A percentile compares a stretch with the other conserved stretches of the same genome.
Conservation (phyloP, 2,888 invertebrate genomes). For the Eustalomyia histrio region DNA sequence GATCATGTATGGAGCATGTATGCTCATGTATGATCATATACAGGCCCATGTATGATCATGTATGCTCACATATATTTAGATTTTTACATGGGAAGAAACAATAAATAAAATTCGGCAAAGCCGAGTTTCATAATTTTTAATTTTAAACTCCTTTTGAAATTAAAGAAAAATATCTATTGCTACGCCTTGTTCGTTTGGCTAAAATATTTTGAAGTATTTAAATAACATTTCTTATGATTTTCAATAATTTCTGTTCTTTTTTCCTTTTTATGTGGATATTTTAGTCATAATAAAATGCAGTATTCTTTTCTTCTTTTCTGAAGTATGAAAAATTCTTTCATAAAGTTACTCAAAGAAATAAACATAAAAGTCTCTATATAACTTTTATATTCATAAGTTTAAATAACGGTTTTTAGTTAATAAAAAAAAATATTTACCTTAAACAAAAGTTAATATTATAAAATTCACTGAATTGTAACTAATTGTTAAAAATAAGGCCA, state of each 20-base stretch:
- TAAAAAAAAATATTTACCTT: not conserved
- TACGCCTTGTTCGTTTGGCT: too few relatives aligned
- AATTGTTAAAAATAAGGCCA: constrained; percentile 43
- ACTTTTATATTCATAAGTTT: not conserved
- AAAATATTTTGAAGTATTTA: too few relatives aligned
- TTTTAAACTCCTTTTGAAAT: too few relatives aligned
- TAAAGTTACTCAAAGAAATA: not conserved
- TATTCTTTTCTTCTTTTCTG: constrained; percentile 12
- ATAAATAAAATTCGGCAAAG: too few relatives aligned
- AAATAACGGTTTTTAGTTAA: constrained; percentile 23
- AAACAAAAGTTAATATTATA: constrained; percentile 36
- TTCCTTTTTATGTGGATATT: not conserved
- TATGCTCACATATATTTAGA: too few relatives aligned
- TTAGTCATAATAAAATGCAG: constrained; percentile 21
- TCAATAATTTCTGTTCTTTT: not conserved
- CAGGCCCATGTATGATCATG: too few relatives aligned
- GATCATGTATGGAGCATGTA: too few relatives aligned
- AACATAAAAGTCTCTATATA: not conserved
- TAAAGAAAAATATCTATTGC: too few relatives aligned
- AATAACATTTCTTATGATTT: not conserved
- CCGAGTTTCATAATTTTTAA: too few relatives aligned
- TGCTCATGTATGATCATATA: too few relatives aligned
- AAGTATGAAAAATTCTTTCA: not conserved
- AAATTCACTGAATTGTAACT: constrained; percentile 61
- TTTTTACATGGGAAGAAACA: too few relatives aligned